Conservation (phyloP, 92 coral and sea anemone genomes). For the Galaxea fascicularis region DNA sequence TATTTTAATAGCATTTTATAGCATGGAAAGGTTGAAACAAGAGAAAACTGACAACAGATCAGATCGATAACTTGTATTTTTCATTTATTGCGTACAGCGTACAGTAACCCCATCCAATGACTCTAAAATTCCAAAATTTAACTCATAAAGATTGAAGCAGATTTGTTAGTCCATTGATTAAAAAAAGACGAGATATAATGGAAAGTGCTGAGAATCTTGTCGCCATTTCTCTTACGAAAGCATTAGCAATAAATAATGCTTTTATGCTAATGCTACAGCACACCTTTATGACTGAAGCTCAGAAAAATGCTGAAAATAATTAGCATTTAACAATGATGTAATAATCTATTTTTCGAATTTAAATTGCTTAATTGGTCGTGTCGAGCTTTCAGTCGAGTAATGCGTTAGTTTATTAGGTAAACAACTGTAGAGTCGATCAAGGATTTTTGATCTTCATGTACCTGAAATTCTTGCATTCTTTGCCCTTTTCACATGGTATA, state of each 20-base stretch:
- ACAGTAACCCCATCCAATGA: neutral
- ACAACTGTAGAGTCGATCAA: neutral
- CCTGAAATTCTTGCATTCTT: neutral
- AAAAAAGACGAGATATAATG: neutral
- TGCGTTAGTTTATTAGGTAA: neutral
- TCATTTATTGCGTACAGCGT: neutral
- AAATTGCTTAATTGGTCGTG: neutral
- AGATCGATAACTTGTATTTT: no score
- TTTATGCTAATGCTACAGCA: no score
- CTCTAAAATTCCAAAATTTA: neutral
- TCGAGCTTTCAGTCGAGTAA: neutral
- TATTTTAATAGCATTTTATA: neutral
- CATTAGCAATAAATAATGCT: neutral
- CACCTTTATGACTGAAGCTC: neutral
- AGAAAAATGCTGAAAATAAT: neutral
- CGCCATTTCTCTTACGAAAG: neutral
- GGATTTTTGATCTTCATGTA: no score
- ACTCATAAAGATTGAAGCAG: no score
- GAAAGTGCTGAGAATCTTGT: neutral
- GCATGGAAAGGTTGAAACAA: neutral
- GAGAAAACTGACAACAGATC: neutral
- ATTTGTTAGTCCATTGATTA: neutral
- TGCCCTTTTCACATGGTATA: neutral
- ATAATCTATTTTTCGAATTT: slow-evolving; percentile 21
- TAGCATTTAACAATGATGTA: slow-evolving; percentile 32